A percentile compares a stretch with the other conserved stretches of the same genome.
These are phyloP conservation scores for Channa striata DNA, from an alignment of 2,797 vertebrate species.

Conservation along the genomic window DNA sequence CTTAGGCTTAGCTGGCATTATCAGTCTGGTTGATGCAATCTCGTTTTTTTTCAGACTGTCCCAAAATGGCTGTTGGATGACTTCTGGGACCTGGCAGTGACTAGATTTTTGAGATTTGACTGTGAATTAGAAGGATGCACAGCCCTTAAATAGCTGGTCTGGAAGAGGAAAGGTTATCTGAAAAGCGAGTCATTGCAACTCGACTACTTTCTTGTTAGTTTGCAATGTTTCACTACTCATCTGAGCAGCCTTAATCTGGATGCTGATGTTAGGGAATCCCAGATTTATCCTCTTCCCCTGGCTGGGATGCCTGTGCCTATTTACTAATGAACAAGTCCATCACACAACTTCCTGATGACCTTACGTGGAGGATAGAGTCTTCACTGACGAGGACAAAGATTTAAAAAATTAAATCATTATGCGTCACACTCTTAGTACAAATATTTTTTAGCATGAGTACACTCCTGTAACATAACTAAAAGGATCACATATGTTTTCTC, in stretches of 20 bases:
- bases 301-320: too few relatives aligned
- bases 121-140: slow-evolving; percentile 38
- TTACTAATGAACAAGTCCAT: too few relatives aligned
- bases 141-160: slow-evolving; percentile 13
- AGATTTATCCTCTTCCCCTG: too few relatives aligned
- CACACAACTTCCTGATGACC: too few relatives aligned
- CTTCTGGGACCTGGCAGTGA: slow-evolving; percentile 47
- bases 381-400: too few relatives aligned
- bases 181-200: too few relatives aligned
- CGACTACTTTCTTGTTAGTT: too few relatives aligned
- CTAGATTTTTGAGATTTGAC: slow-evolving; percentile 60
- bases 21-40: slow-evolving; percentile 74
- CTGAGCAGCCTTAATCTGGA: too few relatives aligned
- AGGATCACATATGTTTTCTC: not conserved
- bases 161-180: slow-evolving; percentile 5
- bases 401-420: too few relatives aligned
- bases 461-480: not conserved
- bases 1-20: slow-evolving; percentile 70
- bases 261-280: too few relatives aligned
- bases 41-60: slow-evolving; percentile 63
- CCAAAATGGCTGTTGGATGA: slow-evolving; percentile 56
- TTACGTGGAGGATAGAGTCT: too few relatives aligned
- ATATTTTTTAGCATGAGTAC: not conserved
- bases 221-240: too few relatives aligned
- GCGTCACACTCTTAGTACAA: not conserved